Conservation (phyloP, 2,797 vertebrate species). For the Helicolenus hilgendorfi region DNA sequence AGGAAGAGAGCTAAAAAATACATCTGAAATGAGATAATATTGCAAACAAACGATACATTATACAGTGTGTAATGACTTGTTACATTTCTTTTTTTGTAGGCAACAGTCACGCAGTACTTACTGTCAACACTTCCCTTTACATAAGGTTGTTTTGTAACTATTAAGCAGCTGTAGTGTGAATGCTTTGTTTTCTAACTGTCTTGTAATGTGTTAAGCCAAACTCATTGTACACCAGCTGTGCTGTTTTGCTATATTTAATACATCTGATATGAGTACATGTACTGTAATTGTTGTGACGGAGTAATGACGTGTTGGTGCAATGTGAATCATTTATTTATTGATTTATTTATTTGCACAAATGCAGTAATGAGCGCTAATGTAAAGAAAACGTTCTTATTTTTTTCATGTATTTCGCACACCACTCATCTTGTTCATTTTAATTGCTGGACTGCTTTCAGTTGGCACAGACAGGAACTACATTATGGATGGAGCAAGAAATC, state of each 20-base stretch:
- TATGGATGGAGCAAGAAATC: slow-evolving; percentile 4
- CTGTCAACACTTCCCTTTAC: slow-evolving; percentile 19
- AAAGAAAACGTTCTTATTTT: not conserved
- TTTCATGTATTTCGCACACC: not conserved
- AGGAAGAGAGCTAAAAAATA: not conserved
- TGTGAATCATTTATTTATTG: not conserved
- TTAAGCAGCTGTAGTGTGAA: slow-evolving; percentile 60
- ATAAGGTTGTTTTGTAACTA: slow-evolving; percentile 16
- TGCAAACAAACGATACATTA: not conserved
- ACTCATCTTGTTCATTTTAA: not conserved
- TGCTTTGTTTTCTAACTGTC: slow-evolving; percentile 34
- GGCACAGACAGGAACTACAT: not conserved
- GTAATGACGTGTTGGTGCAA: not conserved
- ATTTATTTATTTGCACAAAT: not conserved
- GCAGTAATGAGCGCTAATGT: not conserved
- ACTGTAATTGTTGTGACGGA: not conserved
- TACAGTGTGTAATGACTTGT: not conserved
- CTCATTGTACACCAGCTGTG: not conserved
- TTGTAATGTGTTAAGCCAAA: slow-evolving; percentile 13
- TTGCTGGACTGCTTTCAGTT: slow-evolving; percentile 15
- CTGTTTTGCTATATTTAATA: not conserved
- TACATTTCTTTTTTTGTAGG: not conserved
- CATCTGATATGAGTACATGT: not conserved
- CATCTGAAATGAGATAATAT: not conserved
- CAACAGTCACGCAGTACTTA: slow-evolving; percentile 3